Conservation (phyloP, 2,113 vertebrate species). For the Periophthalmodon schlosseri region DNA sequence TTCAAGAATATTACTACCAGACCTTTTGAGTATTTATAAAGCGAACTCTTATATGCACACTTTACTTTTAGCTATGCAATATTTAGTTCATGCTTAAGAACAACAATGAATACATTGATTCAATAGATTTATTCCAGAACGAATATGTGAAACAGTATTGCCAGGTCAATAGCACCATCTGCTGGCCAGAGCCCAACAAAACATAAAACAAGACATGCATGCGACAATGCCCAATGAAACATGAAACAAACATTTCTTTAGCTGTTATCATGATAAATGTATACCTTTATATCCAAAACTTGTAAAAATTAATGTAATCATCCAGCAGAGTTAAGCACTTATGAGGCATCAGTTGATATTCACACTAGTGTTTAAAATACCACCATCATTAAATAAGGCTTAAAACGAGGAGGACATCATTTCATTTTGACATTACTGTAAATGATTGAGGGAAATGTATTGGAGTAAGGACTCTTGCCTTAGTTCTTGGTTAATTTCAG, state of each 20-base stretch:
- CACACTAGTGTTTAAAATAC: slow-evolving; percentile 77
- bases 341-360: slow-evolving; percentile 79
- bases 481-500: slow-evolving; percentile 90
- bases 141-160: slow-evolving; percentile 48
- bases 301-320: slow-evolving; percentile 24
- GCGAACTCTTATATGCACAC: not conserved
- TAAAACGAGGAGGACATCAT: slow-evolving; percentile 62
- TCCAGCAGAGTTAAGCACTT: slow-evolving; percentile 73
- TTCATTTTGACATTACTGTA: slow-evolving; percentile 30
- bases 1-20: no score
- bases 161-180: slow-evolving; percentile 60
- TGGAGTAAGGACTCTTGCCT: slow-evolving; percentile 31
- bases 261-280: slow-evolving; percentile 1
- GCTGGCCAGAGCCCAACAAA: slow-evolving; percentile 33
- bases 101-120: not conserved
- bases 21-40: no score
- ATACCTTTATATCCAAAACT: not conserved
- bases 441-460: slow-evolving; percentile 37
- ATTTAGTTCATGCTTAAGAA: not conserved
- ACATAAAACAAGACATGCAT: slow-evolving; percentile 9
- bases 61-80: not conserved
- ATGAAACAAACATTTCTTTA: not conserved
- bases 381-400: slow-evolving; percentile 85
- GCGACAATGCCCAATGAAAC: not conserved
- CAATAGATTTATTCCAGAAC: slow-evolving; percentile 43